phyloP scores from a whole-genome alignment of 2,113 vertebrate genomes.

The Microtus ochrogaster region DNA sequence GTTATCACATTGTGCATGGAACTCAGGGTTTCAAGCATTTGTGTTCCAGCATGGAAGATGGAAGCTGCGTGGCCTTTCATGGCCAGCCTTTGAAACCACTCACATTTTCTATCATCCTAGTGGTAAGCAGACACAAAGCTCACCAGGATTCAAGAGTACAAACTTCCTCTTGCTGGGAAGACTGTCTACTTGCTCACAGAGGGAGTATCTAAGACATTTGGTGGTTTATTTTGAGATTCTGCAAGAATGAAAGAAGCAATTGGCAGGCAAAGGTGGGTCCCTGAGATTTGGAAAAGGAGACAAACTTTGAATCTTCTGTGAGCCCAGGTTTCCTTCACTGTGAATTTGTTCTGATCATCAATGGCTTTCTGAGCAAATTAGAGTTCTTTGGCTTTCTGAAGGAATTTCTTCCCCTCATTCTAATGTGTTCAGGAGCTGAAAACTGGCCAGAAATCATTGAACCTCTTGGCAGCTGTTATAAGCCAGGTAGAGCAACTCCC shows the following conservation, averaged over 20 bases:
- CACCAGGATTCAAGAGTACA: not conserved
- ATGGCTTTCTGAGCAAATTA: not conserved
- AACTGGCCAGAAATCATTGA: not conserved
- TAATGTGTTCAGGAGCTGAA: not conserved
- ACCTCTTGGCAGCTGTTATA: not conserved
- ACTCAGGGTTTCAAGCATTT: not conserved
- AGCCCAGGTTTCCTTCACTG: not conserved
- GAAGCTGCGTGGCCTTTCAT: rapidly evolving
- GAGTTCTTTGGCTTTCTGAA: not conserved
- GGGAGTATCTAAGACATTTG: not conserved
- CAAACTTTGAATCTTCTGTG: not conserved
- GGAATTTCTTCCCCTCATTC: not conserved
- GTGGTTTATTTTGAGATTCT: not conserved
- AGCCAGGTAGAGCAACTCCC: not conserved
- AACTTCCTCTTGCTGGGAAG: not conserved
- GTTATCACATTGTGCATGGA: not conserved
- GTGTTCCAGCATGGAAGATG: not conserved
- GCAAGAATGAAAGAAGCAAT: not conserved
- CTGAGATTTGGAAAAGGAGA: not conserved
- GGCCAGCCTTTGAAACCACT: not conserved
- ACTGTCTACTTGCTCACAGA: not conserved
- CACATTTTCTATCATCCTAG: not conserved
- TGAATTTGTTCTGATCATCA: not conserved
- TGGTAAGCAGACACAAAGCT: not conserved
- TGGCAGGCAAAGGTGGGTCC: not conserved